Conservation (phyloP, 2,888 invertebrate species). For the Cotesia congregata region DNA sequence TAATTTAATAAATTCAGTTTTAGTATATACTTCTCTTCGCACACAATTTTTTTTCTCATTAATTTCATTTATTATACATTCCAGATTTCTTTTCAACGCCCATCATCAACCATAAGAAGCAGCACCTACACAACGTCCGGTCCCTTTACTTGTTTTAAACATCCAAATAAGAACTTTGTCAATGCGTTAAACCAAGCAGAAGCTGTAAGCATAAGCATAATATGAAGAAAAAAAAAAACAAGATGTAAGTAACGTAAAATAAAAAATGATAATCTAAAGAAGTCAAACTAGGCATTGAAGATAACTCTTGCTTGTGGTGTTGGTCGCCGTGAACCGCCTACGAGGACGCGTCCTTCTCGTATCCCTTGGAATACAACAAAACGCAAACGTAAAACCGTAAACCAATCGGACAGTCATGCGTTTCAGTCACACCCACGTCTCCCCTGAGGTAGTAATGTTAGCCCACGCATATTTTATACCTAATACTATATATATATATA, state of each 20-base stretch:
- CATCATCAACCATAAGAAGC: neutral
- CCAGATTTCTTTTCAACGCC: constrained; percentile 17
- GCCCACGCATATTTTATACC: constrained; percentile 24
- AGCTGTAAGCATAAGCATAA: neutral
- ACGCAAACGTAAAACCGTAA: constrained; percentile 29
- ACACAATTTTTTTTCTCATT: neutral
- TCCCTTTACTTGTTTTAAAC: constrained; percentile 7
- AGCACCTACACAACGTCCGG: constrained; percentile 22
- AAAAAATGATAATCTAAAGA: neutral
- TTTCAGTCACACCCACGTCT: constrained; percentile 32
- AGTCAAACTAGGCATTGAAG: constrained; percentile 18
- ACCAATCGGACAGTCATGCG: constrained; percentile 34
- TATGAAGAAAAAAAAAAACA: neutral
- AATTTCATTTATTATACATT: neutral
- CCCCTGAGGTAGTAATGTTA: constrained; percentile 28
- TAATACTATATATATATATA: neutral
- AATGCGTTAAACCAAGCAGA: constrained; percentile 13
- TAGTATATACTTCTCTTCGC: neutral
- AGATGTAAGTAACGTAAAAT: neutral
- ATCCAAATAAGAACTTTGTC: constrained; percentile 36
- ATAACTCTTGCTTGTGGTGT: constrained; percentile 9
- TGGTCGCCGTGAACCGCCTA: constrained; percentile 29
- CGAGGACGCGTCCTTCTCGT: constrained; percentile 36
- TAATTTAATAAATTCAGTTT: constrained; percentile 12
- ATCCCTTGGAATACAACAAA: constrained; percentile 20